Evolutionary conservation across 1,140 invertebrate species (phyloP).

Genomic region (Pseudomyrmex sp.): DNA sequence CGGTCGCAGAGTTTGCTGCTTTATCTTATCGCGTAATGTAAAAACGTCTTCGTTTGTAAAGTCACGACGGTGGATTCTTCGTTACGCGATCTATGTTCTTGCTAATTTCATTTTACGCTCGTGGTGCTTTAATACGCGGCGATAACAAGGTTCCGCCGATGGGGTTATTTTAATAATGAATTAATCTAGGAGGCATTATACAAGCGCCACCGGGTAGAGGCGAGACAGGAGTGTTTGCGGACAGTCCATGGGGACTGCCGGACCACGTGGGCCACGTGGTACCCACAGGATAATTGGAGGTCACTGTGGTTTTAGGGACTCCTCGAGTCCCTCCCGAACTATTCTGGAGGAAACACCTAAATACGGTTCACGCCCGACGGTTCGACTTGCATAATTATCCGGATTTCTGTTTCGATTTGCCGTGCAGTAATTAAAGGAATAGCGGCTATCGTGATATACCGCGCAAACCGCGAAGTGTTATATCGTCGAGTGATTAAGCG

Average conservation of each 20-base stretch:
- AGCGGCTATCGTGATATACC: constrained; percentile 54
- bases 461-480: constrained; percentile 33
- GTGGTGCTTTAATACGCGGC: constrained; percentile 52
- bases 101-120: constrained; percentile 60
- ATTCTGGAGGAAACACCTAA: constrained; percentile 63
- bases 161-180: constrained; percentile 77
- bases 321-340: constrained; percentile 59
- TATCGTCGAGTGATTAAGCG: constrained; percentile 37
- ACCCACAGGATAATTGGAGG: constrained; percentile 78
- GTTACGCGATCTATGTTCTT: neutral
- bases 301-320: constrained; percentile 77
- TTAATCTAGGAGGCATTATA: constrained; percentile 69
- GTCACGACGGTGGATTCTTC: neutral
- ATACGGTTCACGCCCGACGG: constrained; percentile 61
- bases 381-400: constrained; percentile 70
- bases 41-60: neutral
- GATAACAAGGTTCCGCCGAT: constrained; percentile 59
- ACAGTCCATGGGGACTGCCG: constrained; percentile 70
- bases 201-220: constrained; percentile 48
- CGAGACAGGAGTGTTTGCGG: constrained; percentile 71
- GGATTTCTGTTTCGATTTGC: constrained; percentile 70
- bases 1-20: neutral
- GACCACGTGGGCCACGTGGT: constrained; percentile 72
- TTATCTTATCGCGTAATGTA: neutral
- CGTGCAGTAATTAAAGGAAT: constrained; percentile 72